phyloP scores from a whole-genome alignment of 2,888 invertebrate species.

The Acrobasis consociella region DNA sequence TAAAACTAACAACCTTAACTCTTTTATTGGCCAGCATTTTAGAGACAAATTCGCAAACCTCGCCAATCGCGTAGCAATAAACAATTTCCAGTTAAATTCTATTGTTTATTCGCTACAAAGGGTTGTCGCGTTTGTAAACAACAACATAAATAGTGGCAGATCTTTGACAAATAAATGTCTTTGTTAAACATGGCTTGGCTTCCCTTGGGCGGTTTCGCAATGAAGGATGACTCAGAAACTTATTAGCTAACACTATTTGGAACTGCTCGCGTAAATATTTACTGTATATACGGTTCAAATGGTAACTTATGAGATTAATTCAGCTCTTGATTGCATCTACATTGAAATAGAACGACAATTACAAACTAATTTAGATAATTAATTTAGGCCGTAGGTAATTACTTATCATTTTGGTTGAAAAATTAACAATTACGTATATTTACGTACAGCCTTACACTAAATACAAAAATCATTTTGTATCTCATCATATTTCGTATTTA shows the following conservation, averaged over 20 bases:
- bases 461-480: too few species aligned
- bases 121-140: constrained; percentile 56
- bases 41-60: constrained; percentile 36
- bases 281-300: constrained; percentile 29
- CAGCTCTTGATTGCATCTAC: constrained; percentile 18
- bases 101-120: constrained; percentile 59
- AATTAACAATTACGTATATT: neutral
- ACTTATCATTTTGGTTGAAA: neutral
- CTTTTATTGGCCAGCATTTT: constrained; percentile 35
- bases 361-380: neutral
- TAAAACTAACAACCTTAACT: constrained; percentile 34
- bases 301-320: constrained; percentile 26
- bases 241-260: constrained; percentile 40
- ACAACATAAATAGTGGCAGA: constrained; percentile 55
- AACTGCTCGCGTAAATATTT: constrained; percentile 45
- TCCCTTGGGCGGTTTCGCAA: constrained; percentile 57
- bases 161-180: constrained; percentile 51
- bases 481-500: too few species aligned
- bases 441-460: too few species aligned
- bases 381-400: neutral
- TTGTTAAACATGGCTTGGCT: constrained; percentile 44
- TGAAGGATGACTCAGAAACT: constrained; percentile 60
- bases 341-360: constrained; percentile 17
- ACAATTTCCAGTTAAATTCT: constrained; percentile 51
- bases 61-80: constrained; percentile 51